These are phyloP conservation scores for Hoplias malabaricus DNA, from an alignment of 2,113 vertebrate genomes.

Conservation along the genomic window DNA sequence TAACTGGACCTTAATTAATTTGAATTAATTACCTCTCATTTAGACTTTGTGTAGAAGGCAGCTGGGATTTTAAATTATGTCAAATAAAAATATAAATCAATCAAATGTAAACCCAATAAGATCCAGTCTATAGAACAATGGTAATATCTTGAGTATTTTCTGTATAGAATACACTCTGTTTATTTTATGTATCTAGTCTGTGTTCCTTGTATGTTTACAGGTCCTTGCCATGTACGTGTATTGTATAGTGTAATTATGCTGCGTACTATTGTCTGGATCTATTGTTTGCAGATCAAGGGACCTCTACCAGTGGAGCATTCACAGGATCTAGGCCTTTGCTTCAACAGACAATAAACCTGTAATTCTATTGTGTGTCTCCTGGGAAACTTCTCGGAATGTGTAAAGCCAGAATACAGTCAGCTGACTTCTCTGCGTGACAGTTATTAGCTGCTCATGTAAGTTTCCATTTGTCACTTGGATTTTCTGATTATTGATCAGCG, in stretches of 20 bases:
- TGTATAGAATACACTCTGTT: too few relatives aligned
- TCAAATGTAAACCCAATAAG: too few relatives aligned
- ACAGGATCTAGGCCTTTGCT: neutral
- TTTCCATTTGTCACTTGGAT: conserved; percentile 41
- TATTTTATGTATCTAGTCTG: too few relatives aligned
- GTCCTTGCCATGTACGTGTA: neutral
- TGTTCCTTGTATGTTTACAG: too few relatives aligned
- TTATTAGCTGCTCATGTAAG: conserved; percentile 40
- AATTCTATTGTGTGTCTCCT: neutral
- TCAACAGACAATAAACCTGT: neutral
- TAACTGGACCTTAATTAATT: too few relatives aligned
- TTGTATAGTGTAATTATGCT: neutral
- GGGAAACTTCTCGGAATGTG: neutral
- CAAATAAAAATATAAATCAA: too few relatives aligned
- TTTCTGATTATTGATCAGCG: conserved; percentile 46
- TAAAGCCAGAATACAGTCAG: neutral
- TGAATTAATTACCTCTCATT: too few relatives aligned
- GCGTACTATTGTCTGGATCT: neutral
- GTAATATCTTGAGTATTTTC: too few relatives aligned
- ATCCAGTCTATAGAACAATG: too few relatives aligned
- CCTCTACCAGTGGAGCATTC: neutral
- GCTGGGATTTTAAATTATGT: too few relatives aligned
- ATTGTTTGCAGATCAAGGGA: neutral
- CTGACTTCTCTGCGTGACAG: neutral
- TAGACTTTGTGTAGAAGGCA: too few relatives aligned